A percentile compares a stretch with the other conserved stretches of the same genome.
phyloP scores from a whole-genome alignment of 2,113 vertebrate species.

The Oncorhynchus nerka region DNA sequence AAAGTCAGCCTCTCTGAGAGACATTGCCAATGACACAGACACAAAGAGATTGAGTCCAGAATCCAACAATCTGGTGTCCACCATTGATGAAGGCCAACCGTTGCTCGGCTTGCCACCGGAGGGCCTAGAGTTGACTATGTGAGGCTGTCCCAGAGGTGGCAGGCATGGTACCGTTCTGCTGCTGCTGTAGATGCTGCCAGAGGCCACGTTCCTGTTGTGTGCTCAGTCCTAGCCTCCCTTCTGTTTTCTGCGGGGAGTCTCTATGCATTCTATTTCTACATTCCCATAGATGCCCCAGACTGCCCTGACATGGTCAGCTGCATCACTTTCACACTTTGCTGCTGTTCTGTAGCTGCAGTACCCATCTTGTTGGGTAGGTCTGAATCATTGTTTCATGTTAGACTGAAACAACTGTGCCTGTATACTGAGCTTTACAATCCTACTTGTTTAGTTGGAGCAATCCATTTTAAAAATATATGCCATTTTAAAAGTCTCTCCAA shows the following conservation, averaged over 20 bases:
- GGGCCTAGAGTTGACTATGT: constrained; percentile 69
- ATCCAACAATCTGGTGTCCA: constrained; percentile 50
- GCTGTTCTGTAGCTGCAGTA: constrained; percentile 66
- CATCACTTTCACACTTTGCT: constrained; percentile 67
- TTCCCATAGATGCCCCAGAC: constrained; percentile 64
- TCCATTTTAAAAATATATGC: too few species aligned
- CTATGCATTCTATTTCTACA: constrained; percentile 69
- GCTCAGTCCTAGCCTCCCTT: constrained; percentile 67
- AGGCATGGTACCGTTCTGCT: constrained; percentile 45
- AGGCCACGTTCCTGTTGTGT: constrained; percentile 58
- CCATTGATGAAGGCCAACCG: constrained; percentile 57
- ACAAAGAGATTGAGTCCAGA: constrained; percentile 52
- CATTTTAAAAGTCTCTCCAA: too few species aligned
- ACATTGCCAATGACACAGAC: constrained; percentile 56
- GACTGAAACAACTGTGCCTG: not conserved
- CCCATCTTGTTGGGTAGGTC: constrained; percentile 72
- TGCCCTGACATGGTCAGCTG: constrained; percentile 66
- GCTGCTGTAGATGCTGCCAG: constrained; percentile 59
- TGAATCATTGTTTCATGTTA: not conserved
- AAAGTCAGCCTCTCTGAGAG: constrained; percentile 36
- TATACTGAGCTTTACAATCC: too few species aligned
- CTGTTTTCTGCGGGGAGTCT: constrained; percentile 65
- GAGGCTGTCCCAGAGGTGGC: constrained; percentile 34
- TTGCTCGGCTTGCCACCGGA: constrained; percentile 58
- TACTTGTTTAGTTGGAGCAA: too few species aligned